phyloP scores from a whole-genome alignment of 1,140 invertebrate genomes.

The Neelides sp. region DNA sequence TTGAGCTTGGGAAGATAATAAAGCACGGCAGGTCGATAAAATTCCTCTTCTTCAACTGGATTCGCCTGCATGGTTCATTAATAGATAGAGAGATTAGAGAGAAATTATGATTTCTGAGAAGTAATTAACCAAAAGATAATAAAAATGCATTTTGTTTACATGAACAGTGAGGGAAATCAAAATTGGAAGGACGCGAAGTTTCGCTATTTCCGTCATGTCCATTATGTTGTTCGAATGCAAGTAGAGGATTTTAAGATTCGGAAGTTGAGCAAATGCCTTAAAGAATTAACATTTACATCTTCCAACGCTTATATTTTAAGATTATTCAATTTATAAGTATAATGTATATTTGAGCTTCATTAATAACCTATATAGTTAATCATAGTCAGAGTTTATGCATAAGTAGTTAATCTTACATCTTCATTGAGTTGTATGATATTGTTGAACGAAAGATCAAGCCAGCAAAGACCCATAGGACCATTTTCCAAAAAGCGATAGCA shows the following conservation, averaged over 20 bases:
- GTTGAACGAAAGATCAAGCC: constrained; percentile 28
- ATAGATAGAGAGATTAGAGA: not conserved
- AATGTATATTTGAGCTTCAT: constrained; percentile 2
- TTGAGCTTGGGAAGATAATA: constrained; percentile 20
- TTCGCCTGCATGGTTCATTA: constrained; percentile 19
- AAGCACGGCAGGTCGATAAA: constrained; percentile 19
- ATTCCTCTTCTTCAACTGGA: constrained; percentile 28
- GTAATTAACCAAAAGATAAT: not conserved
- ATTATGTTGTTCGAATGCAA: constrained; percentile 27
- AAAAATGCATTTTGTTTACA: constrained; percentile 10
- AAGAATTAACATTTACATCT: not conserved
- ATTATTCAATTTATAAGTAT: not conserved
- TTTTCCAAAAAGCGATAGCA: constrained; percentile 27
- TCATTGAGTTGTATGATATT: constrained; percentile 21
- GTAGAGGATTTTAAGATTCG: constrained; percentile 27
- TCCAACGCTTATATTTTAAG: not conserved
- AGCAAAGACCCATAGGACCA: constrained; percentile 27
- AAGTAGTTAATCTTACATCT: constrained; percentile 17
- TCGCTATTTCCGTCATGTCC: constrained; percentile 27
- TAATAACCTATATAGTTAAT: not conserved
- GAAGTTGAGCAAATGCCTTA: constrained; percentile 22
- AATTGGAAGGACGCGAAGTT: constrained; percentile 5
- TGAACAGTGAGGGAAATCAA: constrained; percentile 25
- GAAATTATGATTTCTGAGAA: not conserved
- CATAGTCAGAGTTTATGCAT: not conserved